Conservation (phyloP, 2,797 vertebrate species). For the Brachymystax lenok region DNA sequence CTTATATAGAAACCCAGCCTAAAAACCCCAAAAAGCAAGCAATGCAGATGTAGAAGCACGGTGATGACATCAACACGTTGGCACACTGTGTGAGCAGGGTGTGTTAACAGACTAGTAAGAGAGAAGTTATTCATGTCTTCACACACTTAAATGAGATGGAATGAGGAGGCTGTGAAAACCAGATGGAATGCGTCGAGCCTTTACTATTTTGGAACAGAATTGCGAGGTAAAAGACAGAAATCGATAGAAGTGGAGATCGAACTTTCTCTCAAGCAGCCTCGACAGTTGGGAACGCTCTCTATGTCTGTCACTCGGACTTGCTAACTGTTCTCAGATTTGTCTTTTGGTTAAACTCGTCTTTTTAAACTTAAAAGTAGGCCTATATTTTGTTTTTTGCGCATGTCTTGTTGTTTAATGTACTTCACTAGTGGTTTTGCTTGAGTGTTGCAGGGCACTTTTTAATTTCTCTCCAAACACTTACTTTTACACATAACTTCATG, state of each 20-base stretch:
- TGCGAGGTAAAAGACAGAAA: neutral
- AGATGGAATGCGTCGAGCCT: neutral
- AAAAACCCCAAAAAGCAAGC: no score
- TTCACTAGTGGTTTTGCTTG: neutral
- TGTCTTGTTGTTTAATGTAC: neutral
- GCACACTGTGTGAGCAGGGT: neutral
- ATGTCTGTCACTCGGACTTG: neutral
- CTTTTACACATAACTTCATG: neutral
- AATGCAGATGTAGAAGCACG: no score
- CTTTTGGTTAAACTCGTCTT: neutral
- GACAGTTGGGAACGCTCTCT: neutral
- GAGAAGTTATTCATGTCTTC: conserved; percentile 2
- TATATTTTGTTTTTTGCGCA: neutral
- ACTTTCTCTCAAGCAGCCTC: neutral
- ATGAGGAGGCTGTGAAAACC: neutral
- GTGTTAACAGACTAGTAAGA: neutral
- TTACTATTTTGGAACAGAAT: neutral
- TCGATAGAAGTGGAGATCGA: neutral
- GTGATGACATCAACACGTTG: neutral
- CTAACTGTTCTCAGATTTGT: neutral
- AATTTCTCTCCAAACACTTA: neutral
- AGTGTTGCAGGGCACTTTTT: neutral
- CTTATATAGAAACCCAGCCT: no score
- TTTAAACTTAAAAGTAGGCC: neutral
- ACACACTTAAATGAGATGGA: conserved; percentile 7